Evolutionary conservation across 2,888 invertebrate genomes (phyloP).

Genomic region (Drosophila dives): DNA sequence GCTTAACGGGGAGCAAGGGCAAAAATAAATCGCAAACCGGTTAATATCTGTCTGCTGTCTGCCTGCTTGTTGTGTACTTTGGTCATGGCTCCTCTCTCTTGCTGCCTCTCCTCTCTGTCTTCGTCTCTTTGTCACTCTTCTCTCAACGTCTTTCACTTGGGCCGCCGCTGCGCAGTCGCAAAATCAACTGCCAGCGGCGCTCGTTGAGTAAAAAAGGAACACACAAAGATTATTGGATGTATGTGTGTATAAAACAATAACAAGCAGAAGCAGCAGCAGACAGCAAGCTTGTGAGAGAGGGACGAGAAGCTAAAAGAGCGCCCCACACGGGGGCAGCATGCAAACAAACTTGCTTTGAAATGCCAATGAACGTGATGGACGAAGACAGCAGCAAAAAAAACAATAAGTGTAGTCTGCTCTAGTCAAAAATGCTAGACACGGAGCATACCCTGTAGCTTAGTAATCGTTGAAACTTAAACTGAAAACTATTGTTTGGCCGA

Average conservation of each 20-base stretch:
- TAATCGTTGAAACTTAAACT: background rate
- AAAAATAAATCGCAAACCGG: constrained; percentile 78
- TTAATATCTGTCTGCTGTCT: constrained; percentile 48
- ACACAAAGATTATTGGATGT: constrained; percentile 40
- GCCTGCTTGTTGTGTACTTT: constrained; percentile 31
- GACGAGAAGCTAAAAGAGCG: constrained; percentile 31
- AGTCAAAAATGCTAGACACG: background rate
- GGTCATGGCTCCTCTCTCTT: constrained; percentile 23
- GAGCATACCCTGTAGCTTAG: background rate
- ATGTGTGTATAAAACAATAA: constrained; percentile 51
- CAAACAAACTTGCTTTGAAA: constrained; percentile 71
- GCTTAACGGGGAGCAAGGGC: constrained; percentile 49
- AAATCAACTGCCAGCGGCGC: constrained; percentile 61
- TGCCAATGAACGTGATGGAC: constrained; percentile 69
- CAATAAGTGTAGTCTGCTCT: constrained; percentile 4
- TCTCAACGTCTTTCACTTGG: constrained; percentile 19
- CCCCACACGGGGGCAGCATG: constrained; percentile 61
- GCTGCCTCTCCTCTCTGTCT: background rate
- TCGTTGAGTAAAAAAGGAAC: constrained; percentile 69
- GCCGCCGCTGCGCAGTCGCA: constrained; percentile 65
- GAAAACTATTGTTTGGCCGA: too few relatives aligned
- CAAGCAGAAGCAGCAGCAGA: constrained; percentile 45
- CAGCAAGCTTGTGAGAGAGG: constrained; percentile 27
- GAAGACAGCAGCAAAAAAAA: constrained; percentile 30
- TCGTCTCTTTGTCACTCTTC: constrained; percentile 8